Conservation (phyloP, 2,888 invertebrate genomes). For the Melikaiella ostensackeni region DNA sequence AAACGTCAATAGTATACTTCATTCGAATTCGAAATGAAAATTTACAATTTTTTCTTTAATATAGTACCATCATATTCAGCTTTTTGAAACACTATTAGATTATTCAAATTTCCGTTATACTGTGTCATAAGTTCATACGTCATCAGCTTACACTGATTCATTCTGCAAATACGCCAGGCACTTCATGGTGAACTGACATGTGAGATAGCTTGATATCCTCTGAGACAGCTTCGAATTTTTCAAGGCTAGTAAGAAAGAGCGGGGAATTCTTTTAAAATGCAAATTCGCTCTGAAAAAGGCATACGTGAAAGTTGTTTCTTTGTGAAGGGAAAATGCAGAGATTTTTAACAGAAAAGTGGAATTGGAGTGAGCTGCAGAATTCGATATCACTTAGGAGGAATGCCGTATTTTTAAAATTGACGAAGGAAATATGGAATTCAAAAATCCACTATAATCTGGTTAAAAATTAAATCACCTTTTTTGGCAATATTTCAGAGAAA, state of each 20-base stretch:
- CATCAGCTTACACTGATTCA: constrained; percentile 36
- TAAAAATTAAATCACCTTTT: too few relatives aligned
- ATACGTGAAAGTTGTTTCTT: constrained; percentile 53
- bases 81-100: not conserved
- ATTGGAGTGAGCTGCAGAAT: not conserved
- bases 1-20: not conserved
- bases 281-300: constrained; percentile 57
- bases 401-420: not conserved
- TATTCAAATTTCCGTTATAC: not conserved
- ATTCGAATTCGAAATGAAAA: not conserved
- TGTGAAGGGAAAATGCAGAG: not conserved
- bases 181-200: constrained; percentile 51
- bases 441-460: too few relatives aligned
- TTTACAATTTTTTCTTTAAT: not conserved
- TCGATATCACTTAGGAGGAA: not conserved
- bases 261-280: constrained; percentile 68
- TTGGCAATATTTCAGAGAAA: too few relatives aligned
- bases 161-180: constrained; percentile 41
- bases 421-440: not conserved
- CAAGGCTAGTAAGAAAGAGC: constrained; percentile 53
- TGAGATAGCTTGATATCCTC: constrained; percentile 58
- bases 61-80: not conserved
- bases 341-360: constrained; percentile 7
- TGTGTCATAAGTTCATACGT: constrained; percentile 7
- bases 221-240: constrained; percentile 70